Evolutionary conservation across 2,113 vertebrate genomes (phyloP).

Genomic region (Vombatus ursinus): DNA sequence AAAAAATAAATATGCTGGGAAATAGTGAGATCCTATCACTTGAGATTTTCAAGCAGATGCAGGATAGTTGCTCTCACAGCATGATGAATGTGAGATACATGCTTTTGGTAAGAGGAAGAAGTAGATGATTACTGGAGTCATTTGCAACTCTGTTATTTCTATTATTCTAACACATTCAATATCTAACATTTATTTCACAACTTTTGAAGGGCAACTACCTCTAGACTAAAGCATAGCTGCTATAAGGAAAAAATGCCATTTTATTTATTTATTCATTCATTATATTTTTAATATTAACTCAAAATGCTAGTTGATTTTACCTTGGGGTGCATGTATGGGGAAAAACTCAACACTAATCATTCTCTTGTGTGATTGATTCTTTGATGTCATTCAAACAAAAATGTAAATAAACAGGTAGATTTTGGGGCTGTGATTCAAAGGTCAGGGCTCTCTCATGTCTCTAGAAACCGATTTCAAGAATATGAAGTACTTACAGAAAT

Average conservation of each 20-base stretch:
- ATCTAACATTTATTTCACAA: background rate
- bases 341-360: background rate
- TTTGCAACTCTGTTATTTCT: background rate
- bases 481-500: background rate
- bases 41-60: background rate
- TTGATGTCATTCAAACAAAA: background rate
- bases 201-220: background rate
- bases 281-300: background rate
- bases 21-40: background rate
- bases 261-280: background rate
- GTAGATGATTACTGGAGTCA: background rate
- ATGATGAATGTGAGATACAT: background rate
- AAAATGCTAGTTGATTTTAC: background rate
- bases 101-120: background rate
- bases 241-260: background rate
- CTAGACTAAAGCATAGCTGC: background rate
- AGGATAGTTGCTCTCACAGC: background rate
- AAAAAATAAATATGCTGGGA: background rate
- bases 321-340: background rate
- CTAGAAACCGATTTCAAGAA: background rate
- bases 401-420: background rate
- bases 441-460: background rate
- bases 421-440: background rate
- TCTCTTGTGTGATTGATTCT: background rate
- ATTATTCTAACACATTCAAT: background rate